Evolutionary conservation across 2,888 invertebrate genomes (phyloP).

Genomic region (Dorcus hopei): DNA sequence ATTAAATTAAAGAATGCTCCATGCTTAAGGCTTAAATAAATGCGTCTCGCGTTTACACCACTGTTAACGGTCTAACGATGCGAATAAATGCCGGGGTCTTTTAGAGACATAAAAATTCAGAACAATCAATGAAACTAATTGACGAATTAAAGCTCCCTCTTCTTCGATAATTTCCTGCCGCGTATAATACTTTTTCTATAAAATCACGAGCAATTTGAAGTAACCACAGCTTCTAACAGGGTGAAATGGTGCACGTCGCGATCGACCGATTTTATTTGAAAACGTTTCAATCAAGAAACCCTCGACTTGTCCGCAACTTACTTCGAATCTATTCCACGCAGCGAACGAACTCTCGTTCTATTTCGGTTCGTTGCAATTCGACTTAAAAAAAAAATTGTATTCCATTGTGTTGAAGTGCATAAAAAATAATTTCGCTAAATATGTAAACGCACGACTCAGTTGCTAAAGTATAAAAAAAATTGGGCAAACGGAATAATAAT

Average conservation of each 20-base stretch:
- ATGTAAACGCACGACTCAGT: background rate
- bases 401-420: too few species aligned
- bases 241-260: conserved; percentile 46
- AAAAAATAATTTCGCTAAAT: too few species aligned
- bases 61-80: too few species aligned
- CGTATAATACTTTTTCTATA: conserved; percentile 25
- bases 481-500: background rate
- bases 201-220: conserved; percentile 31
- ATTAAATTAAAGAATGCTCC: too few species aligned
- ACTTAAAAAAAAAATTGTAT: background rate
- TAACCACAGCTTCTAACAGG: conserved; percentile 41
- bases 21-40: too few species aligned
- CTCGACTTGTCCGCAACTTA: conserved; percentile 49
- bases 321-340: conserved; percentile 23
- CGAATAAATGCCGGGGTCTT: background rate
- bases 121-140: background rate
- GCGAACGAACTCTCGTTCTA: conserved; percentile 6
- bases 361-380: background rate
- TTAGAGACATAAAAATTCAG: background rate
- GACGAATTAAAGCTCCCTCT: background rate
- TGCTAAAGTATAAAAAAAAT: background rate
- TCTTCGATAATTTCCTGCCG: background rate
- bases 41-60: too few species aligned
- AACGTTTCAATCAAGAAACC: conserved; percentile 49
- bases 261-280: conserved; percentile 51